These are phyloP conservation scores for Australoheros facetus DNA, from an alignment of 2,797 vertebrate species.

Conservation along the genomic window DNA sequence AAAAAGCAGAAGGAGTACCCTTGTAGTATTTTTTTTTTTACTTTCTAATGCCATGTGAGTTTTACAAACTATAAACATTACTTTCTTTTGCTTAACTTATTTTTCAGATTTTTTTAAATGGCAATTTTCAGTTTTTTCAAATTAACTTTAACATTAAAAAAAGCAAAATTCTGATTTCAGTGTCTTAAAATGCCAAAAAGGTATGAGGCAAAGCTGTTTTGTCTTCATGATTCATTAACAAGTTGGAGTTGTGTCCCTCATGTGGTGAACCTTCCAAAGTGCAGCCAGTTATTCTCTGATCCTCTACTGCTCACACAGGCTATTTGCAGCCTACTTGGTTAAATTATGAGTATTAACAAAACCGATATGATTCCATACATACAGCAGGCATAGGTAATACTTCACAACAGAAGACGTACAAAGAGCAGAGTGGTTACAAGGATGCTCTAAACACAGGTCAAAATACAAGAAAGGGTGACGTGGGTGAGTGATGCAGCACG, in stretches of 20 bases:
- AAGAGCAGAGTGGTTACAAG: neutral
- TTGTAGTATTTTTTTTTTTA: neutral
- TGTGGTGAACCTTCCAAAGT: constrained; percentile 55
- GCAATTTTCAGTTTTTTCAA: neutral
- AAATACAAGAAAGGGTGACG: neutral
- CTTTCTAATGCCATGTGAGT: neutral
- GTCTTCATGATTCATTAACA: neutral
- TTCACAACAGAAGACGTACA: neutral
- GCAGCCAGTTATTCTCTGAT: constrained; percentile 26
- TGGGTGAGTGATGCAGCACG: neutral
- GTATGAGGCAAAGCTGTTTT: neutral
- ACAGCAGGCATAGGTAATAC: neutral
- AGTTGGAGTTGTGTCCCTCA: constrained; percentile 51
- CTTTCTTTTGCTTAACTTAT: neutral
- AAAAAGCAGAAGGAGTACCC: neutral
- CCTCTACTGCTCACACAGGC: neutral
- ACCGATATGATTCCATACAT: constrained; percentile 1
- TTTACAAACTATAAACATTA: neutral
- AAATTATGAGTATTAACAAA: neutral
- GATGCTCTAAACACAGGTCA: neutral
- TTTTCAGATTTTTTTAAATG: neutral
- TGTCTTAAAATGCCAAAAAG: neutral
- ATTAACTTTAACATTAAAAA: neutral
- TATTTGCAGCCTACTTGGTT: neutral
- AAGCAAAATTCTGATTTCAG: neutral